Conservation (phyloP, 1,140 invertebrate species). For the Dendroctonus ponderosae region DNA sequence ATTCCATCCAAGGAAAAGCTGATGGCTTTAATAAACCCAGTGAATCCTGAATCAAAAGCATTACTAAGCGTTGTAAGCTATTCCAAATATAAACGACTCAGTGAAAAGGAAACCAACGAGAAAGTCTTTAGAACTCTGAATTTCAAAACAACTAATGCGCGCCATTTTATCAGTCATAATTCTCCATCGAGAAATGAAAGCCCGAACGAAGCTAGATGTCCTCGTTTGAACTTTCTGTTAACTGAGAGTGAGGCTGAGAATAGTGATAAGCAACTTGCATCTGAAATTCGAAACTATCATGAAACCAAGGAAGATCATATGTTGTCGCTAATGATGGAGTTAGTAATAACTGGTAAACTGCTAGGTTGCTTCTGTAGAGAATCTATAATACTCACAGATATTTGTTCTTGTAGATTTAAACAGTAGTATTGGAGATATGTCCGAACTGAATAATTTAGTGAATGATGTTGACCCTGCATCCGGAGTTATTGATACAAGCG, state of each 20-base stretch:
- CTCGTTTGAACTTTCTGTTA: background rate
- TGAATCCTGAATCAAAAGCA: constrained; percentile 35
- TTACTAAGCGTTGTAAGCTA: constrained; percentile 37
- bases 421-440: constrained; percentile 25
- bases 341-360: constrained; percentile 27
- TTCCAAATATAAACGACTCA: constrained; percentile 32
- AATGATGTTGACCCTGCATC: background rate
- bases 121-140: constrained; percentile 31
- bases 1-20: constrained; percentile 36
- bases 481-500: constrained; percentile 25
- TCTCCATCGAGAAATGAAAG: background rate
- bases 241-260: constrained; percentile 1
- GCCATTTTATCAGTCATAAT: constrained; percentile 13
- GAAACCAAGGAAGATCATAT: constrained; percentile 36
- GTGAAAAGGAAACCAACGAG: constrained; percentile 23
- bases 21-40: constrained; percentile 38
- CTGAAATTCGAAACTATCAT: constrained; percentile 34
- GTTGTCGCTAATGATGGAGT: constrained; percentile 40
- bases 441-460: constrained; percentile 10
- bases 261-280: constrained; percentile 10
- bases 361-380: background rate
- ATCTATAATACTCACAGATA: background rate
- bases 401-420: constrained; percentile 31
- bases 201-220: background rate
- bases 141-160: constrained; percentile 27